These are phyloP conservation scores for Tholera decimalis DNA, from an alignment of 2,888 invertebrate species.

Conservation along the genomic window DNA sequence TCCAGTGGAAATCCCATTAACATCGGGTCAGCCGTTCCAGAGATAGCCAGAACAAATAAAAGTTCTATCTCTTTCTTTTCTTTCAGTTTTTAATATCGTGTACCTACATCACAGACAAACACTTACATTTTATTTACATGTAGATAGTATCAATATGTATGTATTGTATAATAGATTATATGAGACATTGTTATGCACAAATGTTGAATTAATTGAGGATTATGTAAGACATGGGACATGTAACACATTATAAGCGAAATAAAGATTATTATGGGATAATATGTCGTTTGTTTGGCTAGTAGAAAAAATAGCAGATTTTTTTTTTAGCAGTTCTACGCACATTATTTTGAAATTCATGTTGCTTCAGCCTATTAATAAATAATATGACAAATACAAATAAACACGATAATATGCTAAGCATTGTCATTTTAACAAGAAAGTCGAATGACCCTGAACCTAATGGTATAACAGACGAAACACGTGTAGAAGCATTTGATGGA, in stretches of 20 bases:
- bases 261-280: neutral
- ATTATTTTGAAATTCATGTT: no score
- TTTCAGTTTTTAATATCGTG: no score
- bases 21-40: no score
- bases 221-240: conserved; percentile 26
- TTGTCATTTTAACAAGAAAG: neutral
- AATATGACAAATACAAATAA: neutral
- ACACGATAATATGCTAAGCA: neutral
- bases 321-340: neutral
- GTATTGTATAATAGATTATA: no score
- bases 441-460: neutral
- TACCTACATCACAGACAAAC: no score
- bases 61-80: no score
- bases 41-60: no score
- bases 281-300: conserved; percentile 16
- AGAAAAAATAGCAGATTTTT: neutral
- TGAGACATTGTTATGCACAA: conserved; percentile 17
- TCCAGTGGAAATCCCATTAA: no score
- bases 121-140: no score
- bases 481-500: conserved; percentile 21
- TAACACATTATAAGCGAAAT: no score
- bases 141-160: no score
- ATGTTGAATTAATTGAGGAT: conserved; percentile 29
- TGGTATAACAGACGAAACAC: neutral
- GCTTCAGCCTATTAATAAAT: no score